These are phyloP conservation scores for Momotus momota DNA, from an alignment of 2,797 vertebrate species.

Conservation along the genomic window DNA sequence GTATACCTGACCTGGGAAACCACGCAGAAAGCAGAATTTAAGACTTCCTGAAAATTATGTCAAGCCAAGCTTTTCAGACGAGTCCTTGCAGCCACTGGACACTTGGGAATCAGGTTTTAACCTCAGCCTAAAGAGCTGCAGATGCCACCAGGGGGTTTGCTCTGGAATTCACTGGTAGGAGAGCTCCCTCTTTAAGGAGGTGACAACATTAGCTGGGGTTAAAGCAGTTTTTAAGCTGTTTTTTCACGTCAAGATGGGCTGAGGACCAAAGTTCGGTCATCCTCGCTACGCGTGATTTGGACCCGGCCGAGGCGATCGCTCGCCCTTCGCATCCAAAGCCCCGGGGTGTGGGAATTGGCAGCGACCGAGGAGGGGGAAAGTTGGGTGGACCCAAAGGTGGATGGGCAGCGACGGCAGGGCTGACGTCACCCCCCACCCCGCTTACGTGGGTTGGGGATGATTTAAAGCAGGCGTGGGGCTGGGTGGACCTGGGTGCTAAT, in stretches of 20 bases:
- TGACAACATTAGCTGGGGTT: neutral
- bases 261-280: neutral
- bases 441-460: neutral
- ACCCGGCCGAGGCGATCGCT: neutral
- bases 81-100: rapidly evolving
- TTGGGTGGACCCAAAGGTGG: constrained; percentile 27
- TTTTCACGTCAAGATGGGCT: rapidly evolving
- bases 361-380: neutral
- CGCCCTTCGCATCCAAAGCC: rapidly evolving
- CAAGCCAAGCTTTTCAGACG: neutral
- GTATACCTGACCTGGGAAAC: neutral
- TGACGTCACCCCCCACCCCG: neutral
- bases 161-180: rapidly evolving
- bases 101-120: neutral
- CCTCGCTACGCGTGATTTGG: rapidly evolving
- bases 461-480: neutral
- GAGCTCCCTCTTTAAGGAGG: rapidly evolving
- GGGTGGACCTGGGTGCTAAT: neutral
- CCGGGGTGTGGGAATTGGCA: neutral
- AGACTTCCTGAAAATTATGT: constrained; percentile 16
- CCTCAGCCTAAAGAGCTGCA: neutral
- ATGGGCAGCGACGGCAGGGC: neutral
- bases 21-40: neutral
- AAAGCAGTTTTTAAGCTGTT: neutral
- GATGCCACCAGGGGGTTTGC: neutral